Conservation (phyloP, 1,140 invertebrate species). For the Hyposmocoma kahamanoa region DNA sequence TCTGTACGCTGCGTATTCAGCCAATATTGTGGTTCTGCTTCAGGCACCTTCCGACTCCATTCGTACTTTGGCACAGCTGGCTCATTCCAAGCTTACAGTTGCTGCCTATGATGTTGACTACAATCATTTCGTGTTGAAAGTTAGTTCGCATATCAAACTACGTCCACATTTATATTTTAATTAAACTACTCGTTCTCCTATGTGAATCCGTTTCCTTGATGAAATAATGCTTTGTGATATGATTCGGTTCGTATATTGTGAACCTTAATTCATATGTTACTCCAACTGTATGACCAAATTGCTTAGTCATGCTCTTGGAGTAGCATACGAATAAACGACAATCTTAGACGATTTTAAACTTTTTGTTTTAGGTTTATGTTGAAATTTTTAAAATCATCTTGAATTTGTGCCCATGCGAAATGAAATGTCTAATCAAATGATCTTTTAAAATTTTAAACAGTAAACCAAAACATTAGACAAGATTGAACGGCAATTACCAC, state of each 20-base stretch:
- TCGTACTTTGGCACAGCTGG: constrained; percentile 68
- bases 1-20: constrained; percentile 68
- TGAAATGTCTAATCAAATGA: too few relatives aligned
- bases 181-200: background rate
- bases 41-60: constrained; percentile 75
- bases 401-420: too few relatives aligned
- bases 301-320: too few relatives aligned
- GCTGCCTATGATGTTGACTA: constrained; percentile 47
- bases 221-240: background rate
- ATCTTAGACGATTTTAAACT: too few relatives aligned
- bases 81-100: constrained; percentile 45
- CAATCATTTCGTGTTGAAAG: constrained; percentile 46
- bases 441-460: too few relatives aligned
- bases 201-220: too few relatives aligned
- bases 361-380: too few relatives aligned
- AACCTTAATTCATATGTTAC: background rate
- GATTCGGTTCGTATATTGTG: background rate
- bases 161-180: background rate
- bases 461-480: too few relatives aligned
- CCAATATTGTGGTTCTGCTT: constrained; percentile 76
- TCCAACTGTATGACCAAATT: too few relatives aligned
- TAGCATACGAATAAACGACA: too few relatives aligned
- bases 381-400: too few relatives aligned
- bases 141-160: constrained; percentile 8
- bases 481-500: too few relatives aligned